Evolutionary conservation across 1,140 invertebrate species (phyloP).

Genomic region (Drosophila cardini): DNA sequence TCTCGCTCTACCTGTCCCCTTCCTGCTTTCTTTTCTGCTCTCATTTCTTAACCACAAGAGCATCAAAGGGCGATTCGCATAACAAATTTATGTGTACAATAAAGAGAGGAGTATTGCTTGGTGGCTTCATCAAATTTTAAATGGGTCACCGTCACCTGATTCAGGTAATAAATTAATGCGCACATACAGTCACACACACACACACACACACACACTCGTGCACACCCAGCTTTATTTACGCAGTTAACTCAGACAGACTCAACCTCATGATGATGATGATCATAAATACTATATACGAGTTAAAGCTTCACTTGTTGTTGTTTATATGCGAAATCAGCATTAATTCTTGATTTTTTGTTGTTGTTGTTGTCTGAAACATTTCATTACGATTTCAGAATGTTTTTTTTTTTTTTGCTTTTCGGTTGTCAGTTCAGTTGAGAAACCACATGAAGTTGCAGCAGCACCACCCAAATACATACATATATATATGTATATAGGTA

Average conservation of each 20-base stretch:
- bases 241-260: conserved; percentile 16
- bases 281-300: conserved; percentile 49
- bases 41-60: conserved; percentile 9
- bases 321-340: conserved; percentile 60
- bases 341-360: conserved; percentile 36
- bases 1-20: background rate
- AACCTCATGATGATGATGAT: conserved; percentile 24
- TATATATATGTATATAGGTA: too few species aligned
- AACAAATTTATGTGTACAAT: conserved; percentile 18
- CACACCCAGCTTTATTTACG: conserved; percentile 30
- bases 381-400: conserved; percentile 39
- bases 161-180: conserved; percentile 44
- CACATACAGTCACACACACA: conserved; percentile 2
- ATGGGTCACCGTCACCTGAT: conserved; percentile 50
- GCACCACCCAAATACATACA: conserved; percentile 43
- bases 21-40: background rate
- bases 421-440: conserved; percentile 72
- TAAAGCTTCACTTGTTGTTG: conserved; percentile 37
- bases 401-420: conserved; percentile 12
- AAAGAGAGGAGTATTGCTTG: conserved; percentile 9
- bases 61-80: conserved; percentile 15
- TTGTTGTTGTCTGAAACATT: conserved; percentile 58
- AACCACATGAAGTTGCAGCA: conserved; percentile 32
- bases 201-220: background rate
- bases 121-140: conserved; percentile 43